These are phyloP conservation scores for Neocrepidodera transversa DNA, from an alignment of 2,888 invertebrate genomes.

Conservation along the genomic window DNA sequence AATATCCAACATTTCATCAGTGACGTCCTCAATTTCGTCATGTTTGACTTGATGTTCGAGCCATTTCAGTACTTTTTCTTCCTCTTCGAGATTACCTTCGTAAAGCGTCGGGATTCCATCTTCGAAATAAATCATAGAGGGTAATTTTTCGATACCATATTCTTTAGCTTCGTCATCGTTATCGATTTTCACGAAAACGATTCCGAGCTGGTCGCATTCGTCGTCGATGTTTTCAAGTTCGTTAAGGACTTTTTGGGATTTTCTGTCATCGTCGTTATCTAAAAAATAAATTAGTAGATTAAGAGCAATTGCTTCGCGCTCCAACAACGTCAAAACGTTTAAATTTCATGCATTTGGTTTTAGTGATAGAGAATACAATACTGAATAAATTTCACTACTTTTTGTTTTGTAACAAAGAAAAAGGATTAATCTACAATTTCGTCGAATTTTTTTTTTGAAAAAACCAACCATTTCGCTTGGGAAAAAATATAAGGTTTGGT, in stretches of 20 bases:
- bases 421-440: too few relatives aligned
- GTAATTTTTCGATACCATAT: constrained; percentile 89
- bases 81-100: constrained; percentile 87
- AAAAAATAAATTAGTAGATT: too few relatives aligned
- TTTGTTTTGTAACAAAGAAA: too few relatives aligned
- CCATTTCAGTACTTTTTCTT: constrained; percentile 88
- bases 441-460: too few relatives aligned
- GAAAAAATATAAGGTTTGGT: too few relatives aligned
- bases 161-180: constrained; percentile 89
- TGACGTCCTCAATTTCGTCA: constrained; percentile 93
- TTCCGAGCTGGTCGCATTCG: constrained; percentile 87
- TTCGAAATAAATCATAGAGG: constrained; percentile 83
- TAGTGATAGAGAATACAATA: too few relatives aligned
- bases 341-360: too few relatives aligned
- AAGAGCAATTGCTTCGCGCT: too few relatives aligned
- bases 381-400: too few relatives aligned
- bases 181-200: constrained; percentile 92
- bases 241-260: constrained; percentile 82
- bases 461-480: too few relatives aligned
- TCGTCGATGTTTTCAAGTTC: constrained; percentile 94
- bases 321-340: too few relatives aligned
- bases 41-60: constrained; percentile 82
- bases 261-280: constrained; percentile 91
- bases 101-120: constrained; percentile 77
- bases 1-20: constrained; percentile 91